Evolutionary conservation across 2,888 invertebrate genomes (phyloP).

Genomic region (Meghimatium bilineatum): DNA sequence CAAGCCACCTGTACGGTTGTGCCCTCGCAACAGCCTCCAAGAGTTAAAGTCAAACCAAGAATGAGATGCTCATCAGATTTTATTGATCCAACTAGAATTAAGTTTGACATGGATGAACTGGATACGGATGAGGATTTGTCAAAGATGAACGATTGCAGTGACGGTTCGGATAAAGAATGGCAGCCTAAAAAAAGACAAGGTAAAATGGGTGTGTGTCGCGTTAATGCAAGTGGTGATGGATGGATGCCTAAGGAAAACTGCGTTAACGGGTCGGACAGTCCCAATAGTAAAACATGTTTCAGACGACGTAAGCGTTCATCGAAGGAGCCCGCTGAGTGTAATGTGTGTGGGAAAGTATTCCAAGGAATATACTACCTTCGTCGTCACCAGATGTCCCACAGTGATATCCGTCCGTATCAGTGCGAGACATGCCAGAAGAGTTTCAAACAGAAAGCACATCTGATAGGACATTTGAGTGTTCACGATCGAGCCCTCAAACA

Average conservation of each 20-base stretch:
- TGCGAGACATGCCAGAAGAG: slow-evolving; percentile 49
- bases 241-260: neutral
- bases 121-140: slow-evolving; percentile 20
- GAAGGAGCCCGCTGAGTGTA: slow-evolving; percentile 10
- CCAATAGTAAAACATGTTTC: neutral
- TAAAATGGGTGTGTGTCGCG: neutral
- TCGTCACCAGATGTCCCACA: slow-evolving; percentile 50
- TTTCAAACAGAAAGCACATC: slow-evolving; percentile 52
- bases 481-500: slow-evolving; percentile 5
- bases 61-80: slow-evolving; percentile 23
- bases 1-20: too few species aligned
- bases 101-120: slow-evolving; percentile 43
- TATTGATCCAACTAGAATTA: slow-evolving; percentile 44
- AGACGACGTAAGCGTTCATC: neutral
- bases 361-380: slow-evolving; percentile 47
- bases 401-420: slow-evolving; percentile 45
- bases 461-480: slow-evolving; percentile 42
- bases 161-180: slow-evolving; percentile 49
- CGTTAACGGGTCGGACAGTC: neutral
- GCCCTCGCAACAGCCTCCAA: neutral
- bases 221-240: neutral
- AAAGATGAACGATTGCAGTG: slow-evolving; percentile 9
- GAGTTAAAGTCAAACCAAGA: neutral
- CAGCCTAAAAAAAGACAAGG: slow-evolving; percentile 23
- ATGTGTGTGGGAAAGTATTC: slow-evolving; percentile 30